Percentiles rank a stretch among this genome's conserved stretches.
These are phyloP conservation scores for Ophioninae sp. DNA, from an alignment of 2,888 invertebrate genomes.

Conservation along the genomic window DNA sequence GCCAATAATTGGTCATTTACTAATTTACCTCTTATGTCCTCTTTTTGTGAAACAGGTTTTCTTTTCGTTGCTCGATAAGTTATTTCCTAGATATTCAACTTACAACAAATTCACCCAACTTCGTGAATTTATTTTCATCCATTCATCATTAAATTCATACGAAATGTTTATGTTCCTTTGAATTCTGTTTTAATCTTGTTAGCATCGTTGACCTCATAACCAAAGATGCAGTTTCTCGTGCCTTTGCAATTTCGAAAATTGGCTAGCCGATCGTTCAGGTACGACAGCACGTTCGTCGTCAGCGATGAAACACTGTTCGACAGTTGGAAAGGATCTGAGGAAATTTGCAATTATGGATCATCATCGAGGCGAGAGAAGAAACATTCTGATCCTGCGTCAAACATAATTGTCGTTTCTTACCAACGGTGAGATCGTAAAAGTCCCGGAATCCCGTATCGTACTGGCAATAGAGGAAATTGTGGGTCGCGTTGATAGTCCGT, in stretches of 20 bases:
- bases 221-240: background rate
- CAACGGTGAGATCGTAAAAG: slow-evolving; percentile 10
- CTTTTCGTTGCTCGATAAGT: too few relatives aligned
- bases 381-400: too few relatives aligned
- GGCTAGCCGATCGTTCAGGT: background rate
- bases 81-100: too few relatives aligned
- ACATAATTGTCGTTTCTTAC: slow-evolving; percentile 59
- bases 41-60: too few relatives aligned
- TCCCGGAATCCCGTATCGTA: background rate
- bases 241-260: background rate
- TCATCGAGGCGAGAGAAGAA: background rate
- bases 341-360: background rate
- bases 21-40: background rate
- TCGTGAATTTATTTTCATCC: background rate
- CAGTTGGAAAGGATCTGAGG: slow-evolving; percentile 6
- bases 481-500: slow-evolving; percentile 1
- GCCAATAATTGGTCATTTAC: background rate
- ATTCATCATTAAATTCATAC: background rate
- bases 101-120: background rate
- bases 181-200: slow-evolving; percentile 58
- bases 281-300: background rate
- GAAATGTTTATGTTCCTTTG: slow-evolving; percentile 72
- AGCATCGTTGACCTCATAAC: slow-evolving; percentile 12
- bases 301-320: background rate
- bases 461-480: background rate